Conservation (phyloP, 2,797 vertebrate genomes). For the Cyclura pinguis region DNA sequence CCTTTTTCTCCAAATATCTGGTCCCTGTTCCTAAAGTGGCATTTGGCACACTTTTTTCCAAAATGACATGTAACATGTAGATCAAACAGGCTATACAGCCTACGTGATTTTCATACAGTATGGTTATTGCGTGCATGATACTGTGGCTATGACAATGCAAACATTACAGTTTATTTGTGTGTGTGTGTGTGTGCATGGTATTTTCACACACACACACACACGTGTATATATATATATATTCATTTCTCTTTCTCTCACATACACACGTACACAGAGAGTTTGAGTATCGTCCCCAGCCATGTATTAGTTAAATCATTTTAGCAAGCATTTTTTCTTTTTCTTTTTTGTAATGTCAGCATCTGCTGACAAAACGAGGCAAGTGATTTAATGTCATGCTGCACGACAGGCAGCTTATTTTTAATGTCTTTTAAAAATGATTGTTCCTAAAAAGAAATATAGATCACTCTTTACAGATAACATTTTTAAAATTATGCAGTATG, state of each 20-base stretch:
- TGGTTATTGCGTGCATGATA: background rate
- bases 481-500: background rate
- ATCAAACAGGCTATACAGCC: background rate
- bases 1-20: no score
- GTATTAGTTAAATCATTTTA: background rate
- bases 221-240: no score
- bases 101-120: slow-evolving; percentile 2
- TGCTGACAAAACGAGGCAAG: background rate
- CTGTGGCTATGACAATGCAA: background rate
- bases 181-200: background rate
- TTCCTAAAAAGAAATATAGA: background rate
- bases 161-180: background rate
- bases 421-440: background rate
- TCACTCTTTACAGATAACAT: background rate
- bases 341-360: background rate
- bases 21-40: no score
- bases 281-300: background rate
- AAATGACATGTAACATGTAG: background rate
- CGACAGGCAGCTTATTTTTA: background rate
- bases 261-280: no score
- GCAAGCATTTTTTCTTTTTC: background rate
- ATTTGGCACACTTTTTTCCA: background rate
- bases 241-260: no score
- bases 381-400: background rate
- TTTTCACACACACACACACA: no score